phyloP scores from a whole-genome alignment of 2,888 invertebrate genomes.

The Cancer borealis region DNA sequence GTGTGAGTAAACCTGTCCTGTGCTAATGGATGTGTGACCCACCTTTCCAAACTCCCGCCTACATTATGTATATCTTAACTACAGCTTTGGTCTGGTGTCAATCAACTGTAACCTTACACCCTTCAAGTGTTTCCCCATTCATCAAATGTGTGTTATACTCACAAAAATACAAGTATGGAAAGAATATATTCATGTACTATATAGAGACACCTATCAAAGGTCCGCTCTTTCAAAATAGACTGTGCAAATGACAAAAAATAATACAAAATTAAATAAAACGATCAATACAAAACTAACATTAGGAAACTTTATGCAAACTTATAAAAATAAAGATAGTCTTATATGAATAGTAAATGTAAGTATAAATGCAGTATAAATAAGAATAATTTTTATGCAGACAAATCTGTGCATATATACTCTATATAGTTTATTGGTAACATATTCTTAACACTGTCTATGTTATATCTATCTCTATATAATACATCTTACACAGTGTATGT shows the following conservation, averaged over 20 bases:
- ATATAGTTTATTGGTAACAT: neutral
- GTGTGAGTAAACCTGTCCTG: neutral
- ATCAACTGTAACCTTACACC: neutral
- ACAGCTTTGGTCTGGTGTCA: slow-evolving; percentile 61
- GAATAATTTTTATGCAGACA: neutral
- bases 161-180: neutral
- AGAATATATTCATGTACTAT: slow-evolving; percentile 42
- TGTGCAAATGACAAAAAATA: neutral
- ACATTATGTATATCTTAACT: slow-evolving; percentile 45
- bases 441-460: neutral
- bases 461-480: slow-evolving; percentile 29
- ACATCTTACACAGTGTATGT: slow-evolving; percentile 46
- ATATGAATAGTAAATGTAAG: too few species aligned
- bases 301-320: neutral
- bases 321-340: neutral
- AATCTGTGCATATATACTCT: neutral
- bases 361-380: neutral
- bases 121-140: neutral
- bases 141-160: neutral
- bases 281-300: slow-evolving; percentile 6
- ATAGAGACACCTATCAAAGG: slow-evolving; percentile 33
- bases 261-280: neutral
- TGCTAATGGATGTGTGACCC: neutral
- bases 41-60: neutral
- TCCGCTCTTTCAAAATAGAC: neutral